Evolutionary conservation across 2,797 vertebrate species (phyloP), one percentile per base, ranked within the genome.

Genomic region (Bradypus variegatus): DNA sequence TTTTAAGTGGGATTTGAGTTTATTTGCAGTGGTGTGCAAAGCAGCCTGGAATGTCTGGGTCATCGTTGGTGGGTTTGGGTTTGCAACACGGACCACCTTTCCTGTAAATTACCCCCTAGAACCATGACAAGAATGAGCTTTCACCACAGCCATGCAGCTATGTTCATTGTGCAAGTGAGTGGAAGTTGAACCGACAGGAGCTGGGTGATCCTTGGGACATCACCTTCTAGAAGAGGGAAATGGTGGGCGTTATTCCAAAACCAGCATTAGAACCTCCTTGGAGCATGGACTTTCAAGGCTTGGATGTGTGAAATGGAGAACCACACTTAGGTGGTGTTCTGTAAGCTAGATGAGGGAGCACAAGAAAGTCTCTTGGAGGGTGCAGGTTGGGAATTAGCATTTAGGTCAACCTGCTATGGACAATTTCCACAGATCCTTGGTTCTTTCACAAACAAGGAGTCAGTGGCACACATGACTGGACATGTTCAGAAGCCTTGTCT

Each of bases 401-500:
- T 79, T 38, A 21, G 55, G 5, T 58, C 18, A 58, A 58, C 55
- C 55, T 58, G 55, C 6, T 58, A 19, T 58, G 19, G 55, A 53
- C 60, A 76, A 62, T 48, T 78, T 84, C 38, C 89, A 41, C 45
- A 64, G 70, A 82, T 50, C 60, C 3, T 75, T 53, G 69, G 62
- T 67, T 50, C 60, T 76, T 67, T 81, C 41, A 7, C 67, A n/a
- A n/a, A 79, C n/a, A 69, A 80, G 87, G 84, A 73, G 82, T 73
- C 91, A 82, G 21, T 21, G 38, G 21, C 70, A 87, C 65, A 77
- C 83, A 67, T 92, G 93, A 67, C 60, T 41, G 50, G 88, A 76
- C 95, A 92, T 76, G 91, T 92, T 79, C 62, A 31, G 76, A 91
- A 83, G 58, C 48, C 62, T 31, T 29, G 36, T n/a, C 88, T 50